Conservation (phyloP, 1,140 invertebrate genomes). For the Nomia melanderi region DNA sequence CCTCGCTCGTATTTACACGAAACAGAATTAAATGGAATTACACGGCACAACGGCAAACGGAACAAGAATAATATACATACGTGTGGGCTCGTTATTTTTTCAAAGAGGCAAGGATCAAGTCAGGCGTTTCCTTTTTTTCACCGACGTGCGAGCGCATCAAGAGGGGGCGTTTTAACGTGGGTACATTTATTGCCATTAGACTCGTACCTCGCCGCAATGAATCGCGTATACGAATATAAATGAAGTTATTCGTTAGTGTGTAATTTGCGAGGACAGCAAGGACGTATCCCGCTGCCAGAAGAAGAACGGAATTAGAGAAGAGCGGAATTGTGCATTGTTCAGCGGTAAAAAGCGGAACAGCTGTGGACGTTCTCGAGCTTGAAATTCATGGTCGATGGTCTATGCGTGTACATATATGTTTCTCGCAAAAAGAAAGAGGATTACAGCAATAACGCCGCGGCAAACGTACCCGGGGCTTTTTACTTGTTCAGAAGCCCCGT, state of each 20-base stretch:
- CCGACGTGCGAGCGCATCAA: neutral
- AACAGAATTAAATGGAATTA: constrained; percentile 1
- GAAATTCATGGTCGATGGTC: constrained; percentile 33
- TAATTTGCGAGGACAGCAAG: constrained; percentile 27
- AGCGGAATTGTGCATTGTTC: constrained; percentile 26
- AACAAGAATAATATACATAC: no score
- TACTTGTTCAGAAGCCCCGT: no score
- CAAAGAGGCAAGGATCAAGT: neutral
- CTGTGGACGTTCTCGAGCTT: constrained; percentile 1
- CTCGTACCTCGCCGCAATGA: neutral
- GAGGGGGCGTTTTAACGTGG: neutral
- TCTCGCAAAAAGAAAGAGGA: constrained; percentile 21
- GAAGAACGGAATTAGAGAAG: constrained; percentile 14
- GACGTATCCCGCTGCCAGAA: neutral
- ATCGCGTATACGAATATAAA: constrained; percentile 29
- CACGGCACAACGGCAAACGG: neutral
- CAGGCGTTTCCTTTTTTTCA: neutral
- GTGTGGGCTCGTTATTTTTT: neutral
- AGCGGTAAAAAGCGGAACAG: constrained; percentile 26
- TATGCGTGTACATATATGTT: constrained; percentile 7
- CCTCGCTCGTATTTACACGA: neutral
- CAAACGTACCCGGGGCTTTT: neutral
- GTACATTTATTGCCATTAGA: constrained; percentile 20
- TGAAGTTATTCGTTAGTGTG: constrained; percentile 29
- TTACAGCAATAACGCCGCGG: neutral